These are phyloP conservation scores for Pterois miles DNA, from an alignment of 2,797 vertebrate genomes.

Conservation along the genomic window DNA sequence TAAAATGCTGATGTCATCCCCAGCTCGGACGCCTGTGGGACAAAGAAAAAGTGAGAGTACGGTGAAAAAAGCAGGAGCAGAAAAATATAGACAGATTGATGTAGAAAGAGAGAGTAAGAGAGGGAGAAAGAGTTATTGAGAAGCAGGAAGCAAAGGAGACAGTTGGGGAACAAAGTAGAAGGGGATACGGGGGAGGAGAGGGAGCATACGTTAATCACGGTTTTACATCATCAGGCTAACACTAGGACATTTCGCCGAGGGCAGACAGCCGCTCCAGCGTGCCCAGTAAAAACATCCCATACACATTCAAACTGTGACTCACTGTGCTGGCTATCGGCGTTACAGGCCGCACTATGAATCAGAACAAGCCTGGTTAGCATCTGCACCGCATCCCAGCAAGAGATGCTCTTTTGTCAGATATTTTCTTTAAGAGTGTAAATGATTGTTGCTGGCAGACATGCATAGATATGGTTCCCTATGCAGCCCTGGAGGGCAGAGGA, in stretches of 20 bases:
- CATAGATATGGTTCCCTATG: conserved; percentile 37
- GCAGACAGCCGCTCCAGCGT: conserved; percentile 45
- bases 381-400: conserved; percentile 48
- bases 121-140: conserved; percentile 30
- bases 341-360: conserved; percentile 55
- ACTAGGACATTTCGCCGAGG: conserved; percentile 64
- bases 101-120: background rate
- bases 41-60: background rate
- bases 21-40: conserved; percentile 49
- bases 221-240: conserved; percentile 72
- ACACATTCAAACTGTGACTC: conserved; percentile 65
- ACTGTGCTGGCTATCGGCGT: conserved; percentile 50
- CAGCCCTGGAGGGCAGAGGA: conserved; percentile 34
- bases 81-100: conserved; percentile 38
- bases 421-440: conserved; percentile 52
- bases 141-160: conserved; percentile 49
- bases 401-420: conserved; percentile 61
- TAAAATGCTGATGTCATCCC: conserved; percentile 94
- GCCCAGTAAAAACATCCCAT: conserved; percentile 58
- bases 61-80: conserved; percentile 34
- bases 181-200: conserved; percentile 37
- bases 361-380: conserved; percentile 58
- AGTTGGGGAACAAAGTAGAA: conserved; percentile 44
- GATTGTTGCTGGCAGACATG: conserved; percentile 60
- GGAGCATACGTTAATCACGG: conserved; percentile 74